Percentiles rank a stretch among this genome's conserved stretches.
These are phyloP conservation scores for Tringa solitaria DNA, from an alignment of 2,113 vertebrate species.

Conservation along the genomic window DNA sequence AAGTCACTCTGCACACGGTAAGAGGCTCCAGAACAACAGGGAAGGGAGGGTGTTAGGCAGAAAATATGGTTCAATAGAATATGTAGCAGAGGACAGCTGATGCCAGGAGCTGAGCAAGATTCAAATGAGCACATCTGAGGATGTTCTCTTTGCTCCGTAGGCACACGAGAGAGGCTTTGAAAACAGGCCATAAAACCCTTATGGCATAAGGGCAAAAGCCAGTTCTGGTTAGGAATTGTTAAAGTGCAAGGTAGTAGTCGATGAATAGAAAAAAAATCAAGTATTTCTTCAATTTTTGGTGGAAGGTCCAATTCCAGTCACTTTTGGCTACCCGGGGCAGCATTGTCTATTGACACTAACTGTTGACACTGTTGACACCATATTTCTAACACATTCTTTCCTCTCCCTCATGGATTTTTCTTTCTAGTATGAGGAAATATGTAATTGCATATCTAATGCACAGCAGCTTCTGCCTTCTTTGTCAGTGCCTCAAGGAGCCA, in stretches of 20 bases:
- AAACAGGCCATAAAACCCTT: not conserved
- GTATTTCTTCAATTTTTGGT: not conserved
- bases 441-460: not conserved
- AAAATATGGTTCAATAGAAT: not conserved
- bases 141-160: not conserved
- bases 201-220: not conserved
- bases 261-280: not conserved
- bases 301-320: not conserved
- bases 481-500: not conserved
- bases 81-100: not conserved
- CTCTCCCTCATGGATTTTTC: not conserved
- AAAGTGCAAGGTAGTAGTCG: not conserved
- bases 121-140: not conserved
- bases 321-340: not conserved
- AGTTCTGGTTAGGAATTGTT: accelerated
- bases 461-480: not conserved
- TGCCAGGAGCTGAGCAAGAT: not conserved
- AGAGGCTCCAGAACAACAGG: not conserved
- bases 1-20: not conserved
- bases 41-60: not conserved
- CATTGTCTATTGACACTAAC: not conserved
- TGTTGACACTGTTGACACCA: not conserved
- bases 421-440: not conserved
- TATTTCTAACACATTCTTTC: not conserved
- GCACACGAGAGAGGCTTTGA: not conserved